Evolutionary conservation across 2,888 invertebrate species (phyloP).

Genomic region (Rhaphigaster nebulosa): DNA sequence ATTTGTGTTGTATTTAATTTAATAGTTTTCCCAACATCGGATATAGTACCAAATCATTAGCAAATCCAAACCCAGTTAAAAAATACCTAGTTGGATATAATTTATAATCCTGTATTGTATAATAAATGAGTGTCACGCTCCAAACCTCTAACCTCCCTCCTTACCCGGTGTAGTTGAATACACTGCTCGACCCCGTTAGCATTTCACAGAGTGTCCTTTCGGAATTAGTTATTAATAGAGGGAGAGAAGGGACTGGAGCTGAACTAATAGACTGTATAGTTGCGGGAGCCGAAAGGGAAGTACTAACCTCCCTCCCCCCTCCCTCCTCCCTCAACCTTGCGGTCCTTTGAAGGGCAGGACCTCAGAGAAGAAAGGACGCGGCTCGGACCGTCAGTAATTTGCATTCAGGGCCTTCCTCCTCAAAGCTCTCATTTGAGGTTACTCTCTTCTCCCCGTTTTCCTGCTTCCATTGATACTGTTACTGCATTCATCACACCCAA

Average conservation of each 20-base stretch:
- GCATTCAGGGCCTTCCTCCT: background rate
- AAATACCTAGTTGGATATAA: too few relatives aligned
- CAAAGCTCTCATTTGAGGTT: background rate
- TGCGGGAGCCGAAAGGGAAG: too few relatives aligned
- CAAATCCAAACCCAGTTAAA: too few relatives aligned
- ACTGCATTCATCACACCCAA: background rate
- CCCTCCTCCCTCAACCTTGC: background rate
- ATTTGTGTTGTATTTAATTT: too few relatives aligned
- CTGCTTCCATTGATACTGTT: background rate
- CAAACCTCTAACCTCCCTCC: too few relatives aligned
- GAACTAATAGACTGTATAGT: background rate
- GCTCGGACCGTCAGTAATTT: background rate
- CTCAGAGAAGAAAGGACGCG: background rate
- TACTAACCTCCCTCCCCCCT: background rate
- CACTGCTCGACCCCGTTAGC: background rate
- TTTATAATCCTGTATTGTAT: background rate
- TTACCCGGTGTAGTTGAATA: background rate
- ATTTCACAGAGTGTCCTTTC: background rate
- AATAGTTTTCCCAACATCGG: too few relatives aligned
- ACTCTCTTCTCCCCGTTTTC: background rate
- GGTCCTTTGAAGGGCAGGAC: background rate
- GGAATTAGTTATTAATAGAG: conserved; percentile 28
- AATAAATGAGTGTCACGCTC: background rate
- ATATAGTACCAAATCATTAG: too few relatives aligned
- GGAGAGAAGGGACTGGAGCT: background rate